Evolutionary conservation across 2,113 vertebrate genomes (phyloP), one percentile per base, ranked within the genome.

Genomic region (Coryphaenoides rupestris): DNA sequence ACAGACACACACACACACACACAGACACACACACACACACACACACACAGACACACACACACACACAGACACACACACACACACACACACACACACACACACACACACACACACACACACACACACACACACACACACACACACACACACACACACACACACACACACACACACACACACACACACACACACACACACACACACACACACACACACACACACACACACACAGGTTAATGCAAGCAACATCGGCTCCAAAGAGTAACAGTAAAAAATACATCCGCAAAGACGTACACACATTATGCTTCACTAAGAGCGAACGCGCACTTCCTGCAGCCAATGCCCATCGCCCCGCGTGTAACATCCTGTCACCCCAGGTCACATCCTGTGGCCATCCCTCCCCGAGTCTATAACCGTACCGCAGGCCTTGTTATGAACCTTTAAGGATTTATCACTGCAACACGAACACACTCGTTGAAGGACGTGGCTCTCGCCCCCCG

Each of bases 281-380:
- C 13, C 13, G 33, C 9, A 40, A 12, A 7, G 33, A 40, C 7
- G 6, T 40, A 40, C 9, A 40, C 33, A 40, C 33, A 40, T 40
- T 12, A 40, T 40, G 1, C 33, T 40, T 12, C 2, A 7, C 28
- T 7, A 33, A 33, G 55, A 58, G 58, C 60, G 62, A 53, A 76
- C 59, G 52, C 24, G 28, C 49, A 24, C 59, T 72, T 64, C 72
- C 21, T 40, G 33, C 9, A 40, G 33, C 33, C 33, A 12, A 40
- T 40, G 33, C 33, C 33, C 33, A 40, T 40, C 33, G 33, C 33
- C 33, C 33, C n/a, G n/a, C n/a, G 33, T 40, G 28, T 10, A 13
- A 40, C 33, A 40, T 40, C 33, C 33, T 40, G 33, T 40, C 33
- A 9, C 33, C 33, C 33, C 33, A 10, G 33, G 33, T 40, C 33